phyloP scores from a whole-genome alignment of 1,140 invertebrate genomes.

The Hyles euphorbiae region DNA sequence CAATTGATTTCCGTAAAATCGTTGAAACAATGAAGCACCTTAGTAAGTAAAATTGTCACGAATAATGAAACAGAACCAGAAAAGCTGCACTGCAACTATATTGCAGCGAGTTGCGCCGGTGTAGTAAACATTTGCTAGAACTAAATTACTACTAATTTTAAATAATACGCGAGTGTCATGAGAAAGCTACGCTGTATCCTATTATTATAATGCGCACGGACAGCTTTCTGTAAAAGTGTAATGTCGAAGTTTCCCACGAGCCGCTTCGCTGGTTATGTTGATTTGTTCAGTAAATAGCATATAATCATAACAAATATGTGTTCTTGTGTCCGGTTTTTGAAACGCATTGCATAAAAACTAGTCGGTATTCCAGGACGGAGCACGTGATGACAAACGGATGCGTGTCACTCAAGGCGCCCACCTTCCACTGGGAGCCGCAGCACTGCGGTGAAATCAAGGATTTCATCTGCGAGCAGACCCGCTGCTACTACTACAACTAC shows the following conservation, averaged over 20 bases:
- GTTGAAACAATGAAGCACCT: too few species aligned
- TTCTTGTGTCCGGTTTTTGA: not conserved
- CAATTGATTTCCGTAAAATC: too few species aligned
- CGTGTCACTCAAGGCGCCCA: constrained; percentile 84
- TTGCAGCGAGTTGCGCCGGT: too few species aligned
- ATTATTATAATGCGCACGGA: too few species aligned
- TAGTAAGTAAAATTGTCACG: too few species aligned
- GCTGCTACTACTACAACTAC: constrained; percentile 94
- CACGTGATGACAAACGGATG: constrained; percentile 81
- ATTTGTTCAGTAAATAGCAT: constrained; percentile 12
- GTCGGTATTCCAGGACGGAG: constrained; percentile 74
- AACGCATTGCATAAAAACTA: constrained; percentile 56
- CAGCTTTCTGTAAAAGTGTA: constrained; percentile 21
- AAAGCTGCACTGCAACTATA: too few species aligned
- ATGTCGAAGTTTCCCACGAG: constrained; percentile 21
- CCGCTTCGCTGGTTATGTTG: constrained; percentile 16
- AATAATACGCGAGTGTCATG: too few species aligned
- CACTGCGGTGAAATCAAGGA: constrained; percentile 90
- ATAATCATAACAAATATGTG: not conserved
- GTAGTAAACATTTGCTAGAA: too few species aligned
- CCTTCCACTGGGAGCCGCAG: constrained; percentile 86
- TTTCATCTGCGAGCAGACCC: constrained; percentile 91
- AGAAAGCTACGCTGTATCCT: too few species aligned
- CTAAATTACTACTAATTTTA: too few species aligned
- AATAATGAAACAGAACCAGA: too few species aligned